Percentiles rank a stretch among this genome's conserved stretches.
Conservation (phyloP, 30 jellyfish, hydroid and myxozoan species). For the Phacellophora camtschatica region DNA sequence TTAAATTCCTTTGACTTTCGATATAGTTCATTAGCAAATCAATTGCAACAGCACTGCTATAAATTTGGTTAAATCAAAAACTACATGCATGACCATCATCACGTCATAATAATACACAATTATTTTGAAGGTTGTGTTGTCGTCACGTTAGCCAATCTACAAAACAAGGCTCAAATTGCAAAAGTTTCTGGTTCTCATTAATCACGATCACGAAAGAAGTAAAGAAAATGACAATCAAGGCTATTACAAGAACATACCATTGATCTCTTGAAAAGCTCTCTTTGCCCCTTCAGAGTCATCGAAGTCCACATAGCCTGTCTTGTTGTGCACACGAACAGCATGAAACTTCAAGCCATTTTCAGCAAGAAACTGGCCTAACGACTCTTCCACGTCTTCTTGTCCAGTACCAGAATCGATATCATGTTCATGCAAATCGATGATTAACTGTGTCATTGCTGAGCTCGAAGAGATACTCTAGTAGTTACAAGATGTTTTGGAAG, state of each 20-base stretch:
- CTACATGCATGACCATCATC: too few species aligned
- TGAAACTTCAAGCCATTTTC: conserved; percentile 47
- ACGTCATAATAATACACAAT: too few species aligned
- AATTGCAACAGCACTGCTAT: too few species aligned
- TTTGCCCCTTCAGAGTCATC: conserved; percentile 79
- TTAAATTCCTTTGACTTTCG: too few species aligned
- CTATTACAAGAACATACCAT: conserved; percentile 64
- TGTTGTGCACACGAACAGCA: conserved; percentile 43
- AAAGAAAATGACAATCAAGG: not conserved
- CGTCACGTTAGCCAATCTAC: too few species aligned
- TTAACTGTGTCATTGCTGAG: conserved; percentile 55
- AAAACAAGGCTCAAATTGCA: conserved; percentile 51
- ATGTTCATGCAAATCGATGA: conserved; percentile 56
- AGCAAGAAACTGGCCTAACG: conserved; percentile 71
- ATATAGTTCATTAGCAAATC: too few species aligned
- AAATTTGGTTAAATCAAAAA: too few species aligned
- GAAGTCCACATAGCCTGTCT: conserved; percentile 69
- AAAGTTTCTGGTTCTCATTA: conserved; percentile 33
- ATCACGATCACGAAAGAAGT: not conserved
- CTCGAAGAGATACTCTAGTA: too few species aligned
- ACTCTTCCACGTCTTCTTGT: conserved; percentile 55
- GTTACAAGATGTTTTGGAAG: conserved; percentile 6
- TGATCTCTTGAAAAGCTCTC: conserved; percentile 62
- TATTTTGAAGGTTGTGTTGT: not conserved
- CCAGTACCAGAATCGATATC: conserved; percentile 33